Conservation (phyloP, 2,888 invertebrate species). For the Allophyes oxyacanthae region DNA sequence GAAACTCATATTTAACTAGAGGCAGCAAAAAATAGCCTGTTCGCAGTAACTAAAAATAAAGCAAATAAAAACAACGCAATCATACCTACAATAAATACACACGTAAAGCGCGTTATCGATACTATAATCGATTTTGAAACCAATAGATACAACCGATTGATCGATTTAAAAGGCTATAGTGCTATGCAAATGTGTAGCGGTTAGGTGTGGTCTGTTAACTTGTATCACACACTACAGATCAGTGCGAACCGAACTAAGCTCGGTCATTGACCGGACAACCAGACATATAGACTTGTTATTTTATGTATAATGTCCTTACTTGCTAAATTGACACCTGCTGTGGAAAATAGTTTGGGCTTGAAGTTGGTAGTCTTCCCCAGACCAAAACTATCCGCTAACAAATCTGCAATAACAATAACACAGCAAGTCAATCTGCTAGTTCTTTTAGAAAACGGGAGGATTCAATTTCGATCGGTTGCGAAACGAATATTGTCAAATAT, state of each 20-base stretch:
- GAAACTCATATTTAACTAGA: slow-evolving; percentile 7
- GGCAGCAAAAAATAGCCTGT: slow-evolving; percentile 17
- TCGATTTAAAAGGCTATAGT: slow-evolving; percentile 31
- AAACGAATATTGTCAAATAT: not conserved
- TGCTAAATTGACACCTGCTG: slow-evolving; percentile 71
- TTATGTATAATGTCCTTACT: slow-evolving; percentile 71
- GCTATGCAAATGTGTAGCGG: slow-evolving; percentile 65
- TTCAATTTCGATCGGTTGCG: slow-evolving; percentile 8
- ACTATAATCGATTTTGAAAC: slow-evolving; percentile 16
- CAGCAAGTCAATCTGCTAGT: slow-evolving; percentile 63
- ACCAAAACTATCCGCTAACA: slow-evolving; percentile 84
- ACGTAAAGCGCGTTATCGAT: slow-evolving; percentile 36
- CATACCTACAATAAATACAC: slow-evolving; percentile 20
- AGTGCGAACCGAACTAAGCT: slow-evolving; percentile 60
- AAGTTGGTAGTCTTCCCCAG: slow-evolving; percentile 77
- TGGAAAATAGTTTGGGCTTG: slow-evolving; percentile 74
- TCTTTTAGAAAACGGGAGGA: slow-evolving; percentile 24
- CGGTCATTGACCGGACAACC: slow-evolving; percentile 39
- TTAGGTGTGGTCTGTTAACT: slow-evolving; percentile 64
- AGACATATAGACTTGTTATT: slow-evolving; percentile 49
- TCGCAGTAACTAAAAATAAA: slow-evolving; percentile 15
- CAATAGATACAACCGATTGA: slow-evolving; percentile 8
- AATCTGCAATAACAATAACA: slow-evolving; percentile 79
- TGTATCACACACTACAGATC: slow-evolving; percentile 53
- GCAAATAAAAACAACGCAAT: slow-evolving; percentile 24